Conservation (phyloP, 2,888 invertebrate genomes). For the Himalopsyche japonica region DNA sequence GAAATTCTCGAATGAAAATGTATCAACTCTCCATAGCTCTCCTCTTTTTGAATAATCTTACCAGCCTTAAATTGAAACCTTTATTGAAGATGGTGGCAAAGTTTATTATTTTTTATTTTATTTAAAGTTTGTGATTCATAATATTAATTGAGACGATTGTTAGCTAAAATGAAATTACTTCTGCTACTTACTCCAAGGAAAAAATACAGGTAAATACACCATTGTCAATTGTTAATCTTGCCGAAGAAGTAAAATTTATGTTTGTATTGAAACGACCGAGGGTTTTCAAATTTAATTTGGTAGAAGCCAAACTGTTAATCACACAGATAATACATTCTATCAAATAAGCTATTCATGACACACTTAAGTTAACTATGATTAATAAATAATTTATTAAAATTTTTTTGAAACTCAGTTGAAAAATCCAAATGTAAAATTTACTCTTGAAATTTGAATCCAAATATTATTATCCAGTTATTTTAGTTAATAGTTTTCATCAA, state of each 20-base stretch:
- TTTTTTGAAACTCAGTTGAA: background rate
- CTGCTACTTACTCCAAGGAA: background rate
- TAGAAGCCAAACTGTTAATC: too few species aligned
- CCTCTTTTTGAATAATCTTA: too few species aligned
- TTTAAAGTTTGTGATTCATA: background rate
- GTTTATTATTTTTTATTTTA: background rate
- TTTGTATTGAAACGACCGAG: background rate
- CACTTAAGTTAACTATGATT: too few species aligned
- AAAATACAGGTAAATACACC: background rate
- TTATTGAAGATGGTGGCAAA: too few species aligned
- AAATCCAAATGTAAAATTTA: background rate
- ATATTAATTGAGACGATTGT: background rate
- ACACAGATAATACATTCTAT: too few species aligned
- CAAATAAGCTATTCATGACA: background rate
- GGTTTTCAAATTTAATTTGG: background rate
- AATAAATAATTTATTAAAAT: background rate
- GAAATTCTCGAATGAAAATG: too few species aligned
- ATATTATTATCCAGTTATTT: background rate
- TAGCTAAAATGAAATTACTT: background rate
- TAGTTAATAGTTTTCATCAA: background rate
- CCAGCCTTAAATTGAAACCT: too few species aligned
- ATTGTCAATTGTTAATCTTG: background rate
- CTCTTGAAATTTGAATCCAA: background rate
- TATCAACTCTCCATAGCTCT: too few species aligned
- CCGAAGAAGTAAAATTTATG: background rate